A percentile compares a stretch with the other conserved stretches of the same genome.
phyloP scores from a whole-genome alignment of 2,113 vertebrate species.

The Salvelinus sp. region DNA sequence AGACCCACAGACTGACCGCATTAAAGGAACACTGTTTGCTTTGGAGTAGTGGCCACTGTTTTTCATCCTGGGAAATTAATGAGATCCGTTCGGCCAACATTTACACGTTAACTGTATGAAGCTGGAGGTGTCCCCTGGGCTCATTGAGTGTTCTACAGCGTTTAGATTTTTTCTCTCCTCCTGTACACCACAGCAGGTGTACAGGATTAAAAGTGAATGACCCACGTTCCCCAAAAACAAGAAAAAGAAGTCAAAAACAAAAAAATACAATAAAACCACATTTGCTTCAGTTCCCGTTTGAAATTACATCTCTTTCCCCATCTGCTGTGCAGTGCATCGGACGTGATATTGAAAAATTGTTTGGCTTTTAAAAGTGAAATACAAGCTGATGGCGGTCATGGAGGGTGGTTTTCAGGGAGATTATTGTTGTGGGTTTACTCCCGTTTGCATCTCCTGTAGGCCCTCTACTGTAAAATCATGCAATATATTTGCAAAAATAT shows the following conservation, averaged over 20 bases:
- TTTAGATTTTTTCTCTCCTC: not conserved
- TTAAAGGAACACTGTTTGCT: conserved; percentile 56
- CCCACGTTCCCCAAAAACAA: not conserved
- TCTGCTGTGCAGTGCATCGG: conserved; percentile 13
- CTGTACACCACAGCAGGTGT: not conserved
- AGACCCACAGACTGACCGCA: conserved; percentile 38
- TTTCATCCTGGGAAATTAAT: conserved; percentile 59
- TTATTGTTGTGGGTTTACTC: conserved; percentile 51
- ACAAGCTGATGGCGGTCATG: conserved; percentile 53
- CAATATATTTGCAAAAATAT: conserved; percentile 77
- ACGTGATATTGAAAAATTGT: conserved; percentile 52
- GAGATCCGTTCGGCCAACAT: conserved; percentile 66
- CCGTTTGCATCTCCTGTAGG: conserved; percentile 50
- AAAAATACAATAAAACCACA: conserved; percentile 32
- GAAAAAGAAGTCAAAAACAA: not conserved
- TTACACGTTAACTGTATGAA: conserved; percentile 43
- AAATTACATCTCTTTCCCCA: conserved; percentile 33
- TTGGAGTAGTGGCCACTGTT: conserved; percentile 45
- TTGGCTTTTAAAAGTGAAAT: conserved; percentile 54
- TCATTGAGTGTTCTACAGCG: not conserved
- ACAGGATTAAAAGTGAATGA: not conserved
- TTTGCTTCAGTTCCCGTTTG: conserved; percentile 19
- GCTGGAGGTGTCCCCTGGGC: conserved; percentile 15
- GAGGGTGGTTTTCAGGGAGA: conserved; percentile 33
- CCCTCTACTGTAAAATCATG: conserved; percentile 73